Evolutionary conservation across 2,113 vertebrate genomes (phyloP).

Genomic region (Paracyprichromis sp.): DNA sequence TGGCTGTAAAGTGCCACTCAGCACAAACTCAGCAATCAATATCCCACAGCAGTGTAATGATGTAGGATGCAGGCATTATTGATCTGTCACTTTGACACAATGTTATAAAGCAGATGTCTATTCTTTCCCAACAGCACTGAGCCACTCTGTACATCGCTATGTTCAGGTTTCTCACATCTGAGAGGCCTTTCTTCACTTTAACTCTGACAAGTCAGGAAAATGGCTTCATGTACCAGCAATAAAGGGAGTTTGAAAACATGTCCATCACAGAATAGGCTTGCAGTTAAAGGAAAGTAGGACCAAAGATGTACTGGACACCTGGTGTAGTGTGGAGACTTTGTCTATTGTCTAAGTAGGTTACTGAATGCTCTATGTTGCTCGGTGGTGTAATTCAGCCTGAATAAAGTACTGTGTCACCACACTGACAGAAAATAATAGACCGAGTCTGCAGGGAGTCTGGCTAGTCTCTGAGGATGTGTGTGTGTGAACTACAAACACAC

Average conservation of each 20-base stretch:
- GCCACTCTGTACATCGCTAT: neutral
- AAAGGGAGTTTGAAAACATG: neutral
- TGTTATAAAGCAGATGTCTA: conserved; percentile 4
- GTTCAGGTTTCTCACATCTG: neutral
- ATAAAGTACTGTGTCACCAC: conserved; percentile 32
- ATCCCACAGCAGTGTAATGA: conserved; percentile 23
- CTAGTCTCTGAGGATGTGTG: neutral
- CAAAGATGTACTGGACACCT: conserved; percentile 17
- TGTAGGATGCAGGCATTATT: conserved; percentile 2
- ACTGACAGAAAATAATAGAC: conserved; percentile 16
- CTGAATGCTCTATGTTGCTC: conserved; percentile 3
- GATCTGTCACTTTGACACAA: conserved; percentile 15
- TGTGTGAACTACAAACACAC: neutral
- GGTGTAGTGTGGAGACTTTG: neutral
- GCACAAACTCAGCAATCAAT: conserved; percentile 45
- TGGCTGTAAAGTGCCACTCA: conserved; percentile 53
- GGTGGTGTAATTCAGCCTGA: conserved; percentile 11
- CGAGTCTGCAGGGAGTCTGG: conserved; percentile 28
- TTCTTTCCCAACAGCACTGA: neutral
- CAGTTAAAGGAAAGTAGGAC: neutral
- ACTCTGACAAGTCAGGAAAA: neutral
- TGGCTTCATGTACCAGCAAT: neutral
- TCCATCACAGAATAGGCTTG: neutral
- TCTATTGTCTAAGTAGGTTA: conserved; percentile 53
- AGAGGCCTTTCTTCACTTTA: neutral